Base-by-base conservation (phyloP, 2,888 invertebrate genomes). In the Parelbella ahira region DNA sequence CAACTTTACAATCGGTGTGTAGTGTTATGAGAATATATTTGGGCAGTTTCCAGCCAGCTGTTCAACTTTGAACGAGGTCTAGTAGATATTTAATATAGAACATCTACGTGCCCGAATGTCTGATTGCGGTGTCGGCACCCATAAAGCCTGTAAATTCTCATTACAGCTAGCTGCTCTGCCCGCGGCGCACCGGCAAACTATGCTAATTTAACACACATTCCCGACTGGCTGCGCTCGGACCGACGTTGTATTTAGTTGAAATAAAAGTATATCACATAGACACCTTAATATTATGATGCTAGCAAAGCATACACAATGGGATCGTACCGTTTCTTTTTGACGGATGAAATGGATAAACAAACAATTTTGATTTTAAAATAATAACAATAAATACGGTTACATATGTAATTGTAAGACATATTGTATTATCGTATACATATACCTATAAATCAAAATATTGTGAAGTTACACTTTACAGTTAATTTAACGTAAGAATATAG, bases 151-250 rank as follows among this genome's bases (percentile, higher is more conserved):
- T 77, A 75, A 73, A 76, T 74, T 71, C 65, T 70, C 68, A 71
- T 80, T 78, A 75, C 51, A 49, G 52, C 49, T 10, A 49, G 49
- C 11, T 33, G 38, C 54, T 18, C 8, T 11, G 59, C 61, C 49
- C 53, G 63, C 56, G 56, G 63, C 54, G 56, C 57, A 54, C 53
- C 56, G 63, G 72, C 68, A 70, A 73, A 75, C 74, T 73, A 76
- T 76, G 72, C 73, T 78, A 78, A 78, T 79, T 69, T 68, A 63
- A 67, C 68, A 59, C 59, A 69, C 59, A 53, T 37, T 48, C 45
- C 37, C 34, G 20, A 34, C 38, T 33, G 48, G 33, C 45, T 44
- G 19, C 11, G 10, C 12, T 39, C 18, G 32, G 19, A 24, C 24
- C 4, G 5, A 13, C n/a, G n/a, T n/a, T 13, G 12, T 9, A 21